Conservation (phyloP, 2,888 invertebrate species). For the Ophion costatus region DNA sequence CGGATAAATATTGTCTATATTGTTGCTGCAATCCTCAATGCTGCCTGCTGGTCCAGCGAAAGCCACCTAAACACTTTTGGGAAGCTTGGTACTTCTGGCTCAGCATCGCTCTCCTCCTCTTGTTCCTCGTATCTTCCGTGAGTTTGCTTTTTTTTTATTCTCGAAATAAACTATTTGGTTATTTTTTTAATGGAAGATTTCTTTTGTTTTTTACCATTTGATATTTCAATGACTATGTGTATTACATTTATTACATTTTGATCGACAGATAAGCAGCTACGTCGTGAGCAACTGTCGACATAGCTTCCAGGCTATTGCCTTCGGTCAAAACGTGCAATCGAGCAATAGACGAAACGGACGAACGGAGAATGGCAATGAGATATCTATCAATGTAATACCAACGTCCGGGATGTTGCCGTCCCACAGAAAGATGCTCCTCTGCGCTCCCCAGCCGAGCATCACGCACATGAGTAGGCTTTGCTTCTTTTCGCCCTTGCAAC, state of each 20-base stretch:
- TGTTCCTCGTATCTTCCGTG: slow-evolving; percentile 78
- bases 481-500: not conserved
- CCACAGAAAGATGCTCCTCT: slow-evolving; percentile 78
- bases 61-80: slow-evolving; percentile 78
- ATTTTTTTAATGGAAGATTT: not conserved
- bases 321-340: slow-evolving; percentile 66
- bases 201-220: not conserved
- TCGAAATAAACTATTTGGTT: not conserved
- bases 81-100: slow-evolving; percentile 81
- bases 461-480: slow-evolving; percentile 77
- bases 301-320: slow-evolving; percentile 72
- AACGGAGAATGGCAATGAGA: slow-evolving; percentile 73
- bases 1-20: slow-evolving; percentile 77
- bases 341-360: slow-evolving; percentile 67
- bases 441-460: slow-evolving; percentile 76
- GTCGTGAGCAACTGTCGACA: slow-evolving; percentile 76
- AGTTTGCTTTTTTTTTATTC: slow-evolving; percentile 60
- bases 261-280: slow-evolving; percentile 75
- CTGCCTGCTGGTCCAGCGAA: slow-evolving; percentile 77
- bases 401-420: slow-evolving; percentile 76
- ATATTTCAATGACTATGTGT: not conserved
- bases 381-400: slow-evolving; percentile 80
- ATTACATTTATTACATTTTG: slow-evolving; percentile 15
- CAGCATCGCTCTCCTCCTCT: slow-evolving; percentile 76
- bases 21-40: slow-evolving; percentile 79